A percentile compares a stretch with the other conserved stretches of the same genome.
phyloP scores from a whole-genome alignment of 2,113 vertebrate genomes.

The Eclectus roratus region DNA sequence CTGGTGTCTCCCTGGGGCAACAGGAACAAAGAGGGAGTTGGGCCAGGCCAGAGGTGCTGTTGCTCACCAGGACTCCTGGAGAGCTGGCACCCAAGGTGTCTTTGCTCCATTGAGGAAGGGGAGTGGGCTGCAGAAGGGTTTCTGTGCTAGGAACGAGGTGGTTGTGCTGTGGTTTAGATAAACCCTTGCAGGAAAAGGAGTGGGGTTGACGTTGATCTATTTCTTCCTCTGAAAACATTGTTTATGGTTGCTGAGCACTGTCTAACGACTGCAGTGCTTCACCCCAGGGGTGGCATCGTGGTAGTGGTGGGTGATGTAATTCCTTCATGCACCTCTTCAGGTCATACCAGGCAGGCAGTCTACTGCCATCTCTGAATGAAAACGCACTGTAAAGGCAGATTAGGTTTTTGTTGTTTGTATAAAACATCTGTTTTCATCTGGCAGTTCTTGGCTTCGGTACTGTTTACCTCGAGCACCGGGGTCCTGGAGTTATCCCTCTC shows the following conservation, averaged over 20 bases:
- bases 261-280: neutral
- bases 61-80: neutral
- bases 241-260: slow-evolving; percentile 6
- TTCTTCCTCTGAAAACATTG: neutral
- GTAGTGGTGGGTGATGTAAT: slow-evolving; percentile 28
- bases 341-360: neutral
- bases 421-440: slow-evolving; percentile 17
- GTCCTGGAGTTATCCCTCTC: slow-evolving; percentile 1
- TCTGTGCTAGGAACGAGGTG: neutral
- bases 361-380: neutral
- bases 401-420: neutral
- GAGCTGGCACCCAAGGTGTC: neutral
- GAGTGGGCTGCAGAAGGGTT: neutral
- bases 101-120: neutral
- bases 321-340: neutral
- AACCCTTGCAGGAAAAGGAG: neutral
- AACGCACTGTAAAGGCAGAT: fast-evolving
- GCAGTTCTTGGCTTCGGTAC: neutral
- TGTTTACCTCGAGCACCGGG: neutral
- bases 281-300: neutral
- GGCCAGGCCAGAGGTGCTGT: neutral
- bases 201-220: neutral
- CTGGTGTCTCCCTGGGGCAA: neutral
- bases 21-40: neutral
- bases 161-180: neutral